Percentiles rank a stretch among this genome's conserved stretches.
Evolutionary conservation across 1,140 invertebrate species (phyloP).

Genomic region (Hypothenemus hampei): DNA sequence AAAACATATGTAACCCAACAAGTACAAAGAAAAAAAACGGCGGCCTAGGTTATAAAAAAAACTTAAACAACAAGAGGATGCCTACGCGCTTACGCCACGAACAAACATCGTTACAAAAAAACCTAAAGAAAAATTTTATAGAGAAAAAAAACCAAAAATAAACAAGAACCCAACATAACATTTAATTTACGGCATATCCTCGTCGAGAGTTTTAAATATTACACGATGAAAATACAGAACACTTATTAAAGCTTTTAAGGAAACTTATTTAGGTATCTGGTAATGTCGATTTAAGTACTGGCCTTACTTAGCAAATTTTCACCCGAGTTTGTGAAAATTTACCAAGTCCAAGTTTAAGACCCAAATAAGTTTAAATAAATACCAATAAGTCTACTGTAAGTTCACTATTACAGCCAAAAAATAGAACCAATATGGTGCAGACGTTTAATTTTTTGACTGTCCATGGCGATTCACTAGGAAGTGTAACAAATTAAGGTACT

Average conservation of each 20-base stretch:
- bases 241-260: constrained; percentile 9
- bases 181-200: constrained; percentile 40
- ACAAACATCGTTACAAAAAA: constrained; percentile 32
- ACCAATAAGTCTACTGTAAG: constrained; percentile 10
- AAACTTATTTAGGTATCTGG: constrained; percentile 10
- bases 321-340: neutral
- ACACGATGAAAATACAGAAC: constrained; percentile 12
- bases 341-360: neutral
- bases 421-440: constrained; percentile 28
- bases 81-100: constrained; percentile 41
- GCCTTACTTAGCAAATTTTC: constrained; percentile 2
- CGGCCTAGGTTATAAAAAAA: constrained; percentile 35
- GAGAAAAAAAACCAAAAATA: constrained; percentile 31
- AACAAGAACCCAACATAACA: constrained; percentile 31
- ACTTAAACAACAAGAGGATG: constrained; percentile 45
- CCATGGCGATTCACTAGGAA: too few relatives aligned
- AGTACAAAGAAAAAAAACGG: constrained; percentile 35
- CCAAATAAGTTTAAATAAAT: too few relatives aligned
- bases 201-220: constrained; percentile 31
- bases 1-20: constrained; percentile 44
- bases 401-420: constrained; percentile 23
- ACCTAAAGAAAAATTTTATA: constrained; percentile 14
- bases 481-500: too few relatives aligned
- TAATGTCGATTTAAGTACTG: constrained; percentile 2
- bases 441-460: too few relatives aligned